Conservation (phyloP, 2,113 vertebrate species). For the Thalassarche chlororhynchos region DNA sequence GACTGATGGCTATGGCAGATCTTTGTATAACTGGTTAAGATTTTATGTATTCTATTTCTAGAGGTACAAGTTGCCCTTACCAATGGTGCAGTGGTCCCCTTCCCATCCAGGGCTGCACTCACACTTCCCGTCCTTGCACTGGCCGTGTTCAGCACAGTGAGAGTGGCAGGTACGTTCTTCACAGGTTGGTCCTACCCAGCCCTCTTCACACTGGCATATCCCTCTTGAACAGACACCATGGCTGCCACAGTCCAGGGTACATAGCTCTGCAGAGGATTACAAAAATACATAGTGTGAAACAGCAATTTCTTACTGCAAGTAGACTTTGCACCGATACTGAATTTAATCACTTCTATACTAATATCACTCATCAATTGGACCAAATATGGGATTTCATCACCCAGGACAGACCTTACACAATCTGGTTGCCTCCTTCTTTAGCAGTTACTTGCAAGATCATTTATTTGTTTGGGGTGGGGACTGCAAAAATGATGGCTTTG, state of each 20-base stretch:
- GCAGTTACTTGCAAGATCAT: not conserved
- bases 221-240: constrained; percentile 91
- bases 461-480: not conserved
- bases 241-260: constrained; percentile 90
- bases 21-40: not conserved
- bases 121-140: constrained; percentile 93
- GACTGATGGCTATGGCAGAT: not conserved
- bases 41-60: not conserved
- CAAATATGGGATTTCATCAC: not conserved
- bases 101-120: constrained; percentile 98
- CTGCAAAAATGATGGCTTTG: not conserved
- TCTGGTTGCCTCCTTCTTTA: not conserved
- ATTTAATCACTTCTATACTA: not conserved
- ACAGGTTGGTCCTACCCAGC: constrained; percentile 90
- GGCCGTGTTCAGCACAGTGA: constrained; percentile 92
- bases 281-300: not conserved
- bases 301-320: not conserved
- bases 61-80: constrained; percentile 75
- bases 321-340: not conserved
- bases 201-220: constrained; percentile 92
- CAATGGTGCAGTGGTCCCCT: constrained; percentile 96
- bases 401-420: not conserved
- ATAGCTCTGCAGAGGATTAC: constrained; percentile 80
- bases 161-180: constrained; percentile 91
- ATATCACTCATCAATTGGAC: not conserved